Base-by-base conservation (phyloP, 2,888 invertebrate genomes). In the Drosophila suboccidentalis region DNA sequence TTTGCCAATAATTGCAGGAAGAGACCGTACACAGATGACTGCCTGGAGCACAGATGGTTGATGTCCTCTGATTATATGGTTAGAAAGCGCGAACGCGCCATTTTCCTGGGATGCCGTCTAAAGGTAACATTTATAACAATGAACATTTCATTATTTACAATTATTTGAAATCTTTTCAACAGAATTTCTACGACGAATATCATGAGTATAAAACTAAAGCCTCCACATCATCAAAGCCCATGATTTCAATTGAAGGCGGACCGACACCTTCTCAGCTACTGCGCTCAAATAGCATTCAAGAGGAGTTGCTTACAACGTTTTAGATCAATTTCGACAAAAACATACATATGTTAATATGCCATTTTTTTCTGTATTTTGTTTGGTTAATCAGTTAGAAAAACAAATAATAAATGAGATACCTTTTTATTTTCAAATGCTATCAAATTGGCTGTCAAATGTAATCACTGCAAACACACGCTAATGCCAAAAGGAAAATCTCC, bases 31-130 rank as follows among this genome's bases (percentile, higher is more conserved):
- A 96, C 97, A 0, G 98, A 98, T 92, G 99, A 99, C 93, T 98
- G 98, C 90, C 95, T 97, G 91, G 98, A 98, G 91, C 98, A 99
- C 93, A 96, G 98, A 92, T 99, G 99, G 99, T 94, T 99, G 63
- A 94, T 97, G 84, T 96, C 97, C 44, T 96, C 97, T 39, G 98
- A 98, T 92, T 97, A 96, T 91, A 97, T 98, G 96, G 96, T 97
- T 87, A 97, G 96, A 93, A 97, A 98, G 92, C 94, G 98, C 36
- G 98, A 98, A 92, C 94, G 97, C 62, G 96, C 97, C 32, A 94
- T 96, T 74, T 98, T 98, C 94, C 94, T 97, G 62, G 97, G 97
- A 71, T 96, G 95, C 92, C 94, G 96, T 90, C 94, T 97, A 69
- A 97, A 97, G 94, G 96, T 96, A 93, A 53, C 2, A 55, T 6